Conservation (phyloP, 1,140 invertebrate species). For the Platyura marginata region DNA sequence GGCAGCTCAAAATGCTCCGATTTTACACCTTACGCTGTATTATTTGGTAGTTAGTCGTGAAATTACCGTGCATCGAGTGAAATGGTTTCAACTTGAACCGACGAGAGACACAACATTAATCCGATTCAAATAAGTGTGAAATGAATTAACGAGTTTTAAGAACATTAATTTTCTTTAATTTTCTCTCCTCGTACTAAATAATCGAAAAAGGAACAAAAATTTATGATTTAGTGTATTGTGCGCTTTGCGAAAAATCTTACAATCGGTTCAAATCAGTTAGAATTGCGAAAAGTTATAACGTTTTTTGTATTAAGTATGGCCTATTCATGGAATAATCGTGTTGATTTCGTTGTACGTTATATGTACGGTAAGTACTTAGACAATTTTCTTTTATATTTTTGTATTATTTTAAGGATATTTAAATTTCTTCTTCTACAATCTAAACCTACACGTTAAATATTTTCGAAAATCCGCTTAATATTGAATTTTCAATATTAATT, state of each 20-base stretch:
- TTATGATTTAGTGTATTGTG: no score
- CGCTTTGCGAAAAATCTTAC: neutral
- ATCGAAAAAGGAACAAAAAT: no score
- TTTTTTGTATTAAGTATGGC: slow-evolving; percentile 13
- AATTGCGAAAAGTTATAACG: slow-evolving; percentile 1
- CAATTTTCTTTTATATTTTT: neutral
- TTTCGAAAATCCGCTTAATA: no score
- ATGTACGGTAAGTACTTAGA: slow-evolving; percentile 45
- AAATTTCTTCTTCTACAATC: no score
- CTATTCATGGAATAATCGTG: slow-evolving; percentile 62
- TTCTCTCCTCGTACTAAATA: no score
- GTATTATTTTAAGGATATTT: no score
- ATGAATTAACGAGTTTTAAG: no score
- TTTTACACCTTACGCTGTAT: neutral
- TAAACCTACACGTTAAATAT: no score
- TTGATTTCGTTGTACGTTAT: slow-evolving; percentile 57
- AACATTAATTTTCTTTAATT: no score
- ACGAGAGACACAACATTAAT: neutral
- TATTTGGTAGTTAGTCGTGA: neutral
- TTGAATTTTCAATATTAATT: no score
- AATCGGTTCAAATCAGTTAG: neutral
- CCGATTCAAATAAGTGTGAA: no score
- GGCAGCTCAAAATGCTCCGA: neutral
- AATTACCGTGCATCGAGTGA: neutral
- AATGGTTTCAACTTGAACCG: no score